A percentile compares a stretch with the other conserved stretches of the same genome.
Conservation (phyloP, 2,113 vertebrate genomes). For the Chaetura pelagica region DNA sequence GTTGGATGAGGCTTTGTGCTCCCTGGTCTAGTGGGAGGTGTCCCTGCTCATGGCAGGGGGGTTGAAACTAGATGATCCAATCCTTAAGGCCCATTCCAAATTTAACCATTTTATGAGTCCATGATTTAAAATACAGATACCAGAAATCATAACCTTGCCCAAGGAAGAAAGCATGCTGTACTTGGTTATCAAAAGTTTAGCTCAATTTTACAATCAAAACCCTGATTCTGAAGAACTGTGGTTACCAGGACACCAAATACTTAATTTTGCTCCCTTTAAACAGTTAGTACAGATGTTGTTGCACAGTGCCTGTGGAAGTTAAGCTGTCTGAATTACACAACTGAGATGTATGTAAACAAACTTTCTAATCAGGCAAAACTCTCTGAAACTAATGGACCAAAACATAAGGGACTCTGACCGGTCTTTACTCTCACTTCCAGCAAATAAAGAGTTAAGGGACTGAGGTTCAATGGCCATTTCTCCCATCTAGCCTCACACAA, state of each 20-base stretch:
- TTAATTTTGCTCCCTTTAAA: not conserved
- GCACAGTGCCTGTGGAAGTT: not conserved
- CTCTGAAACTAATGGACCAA: not conserved
- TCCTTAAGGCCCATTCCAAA: too few relatives aligned
- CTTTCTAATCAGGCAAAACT: not conserved
- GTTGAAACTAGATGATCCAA: too few relatives aligned
- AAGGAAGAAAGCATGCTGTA: not conserved
- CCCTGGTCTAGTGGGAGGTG: too few relatives aligned
- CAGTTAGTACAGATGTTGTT: not conserved
- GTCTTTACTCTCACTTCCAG: not conserved
- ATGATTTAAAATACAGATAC: not conserved
- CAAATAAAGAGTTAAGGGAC: not conserved
- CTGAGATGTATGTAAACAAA: not conserved
- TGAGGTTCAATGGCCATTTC: not conserved
- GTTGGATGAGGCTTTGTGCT: too few relatives aligned
- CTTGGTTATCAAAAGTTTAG: not conserved
- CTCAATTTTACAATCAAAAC: not conserved
- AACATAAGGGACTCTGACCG: not conserved
- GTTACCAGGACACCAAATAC: not conserved
- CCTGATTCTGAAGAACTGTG: accelerated
- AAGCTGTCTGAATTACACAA: not conserved
- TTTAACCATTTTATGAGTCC: too few relatives aligned
- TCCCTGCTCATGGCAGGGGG: too few relatives aligned
- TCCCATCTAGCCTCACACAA: not conserved
- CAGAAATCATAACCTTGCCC: not conserved